phyloP scores from a whole-genome alignment of 2,113 vertebrate species.

The Myiozetetes cayanensis region DNA sequence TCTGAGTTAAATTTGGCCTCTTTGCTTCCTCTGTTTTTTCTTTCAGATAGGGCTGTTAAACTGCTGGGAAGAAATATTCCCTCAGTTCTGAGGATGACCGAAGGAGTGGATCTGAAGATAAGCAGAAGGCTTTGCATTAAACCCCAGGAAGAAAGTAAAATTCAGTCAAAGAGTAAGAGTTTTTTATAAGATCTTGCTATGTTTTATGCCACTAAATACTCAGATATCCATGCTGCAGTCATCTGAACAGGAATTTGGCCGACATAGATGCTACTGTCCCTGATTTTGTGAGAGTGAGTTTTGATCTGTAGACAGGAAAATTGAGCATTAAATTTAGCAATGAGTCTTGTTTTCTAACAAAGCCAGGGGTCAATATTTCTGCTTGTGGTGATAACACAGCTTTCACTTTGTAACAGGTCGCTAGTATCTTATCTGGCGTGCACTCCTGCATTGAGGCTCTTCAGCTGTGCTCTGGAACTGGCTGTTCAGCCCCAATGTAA shows the following conservation, averaged over 20 bases:
- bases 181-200: neutral
- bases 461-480: neutral
- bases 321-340: neutral
- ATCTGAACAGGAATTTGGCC: neutral
- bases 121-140: constrained; percentile 65
- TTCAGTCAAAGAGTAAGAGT: neutral
- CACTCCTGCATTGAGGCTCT: neutral
- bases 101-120: neutral
- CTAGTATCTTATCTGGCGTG: neutral
- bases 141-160: constrained; percentile 6
- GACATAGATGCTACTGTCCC: neutral
- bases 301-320: neutral
- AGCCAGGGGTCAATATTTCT: neutral
- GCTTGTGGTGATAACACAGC: neutral
- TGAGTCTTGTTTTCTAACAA: neutral
- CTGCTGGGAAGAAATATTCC: constrained; percentile 47
- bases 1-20: neutral
- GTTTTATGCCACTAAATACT: rapidly evolving
- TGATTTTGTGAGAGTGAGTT: neutral
- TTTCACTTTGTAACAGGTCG: neutral
- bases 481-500: neutral
- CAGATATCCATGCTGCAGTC: rapidly evolving
- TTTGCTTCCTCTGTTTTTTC: neutral
- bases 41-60: constrained; percentile 52
- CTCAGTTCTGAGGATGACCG: neutral